Percentiles rank a stretch among this genome's conserved stretches.
These are phyloP conservation scores for Brachycybe producta DNA, from an alignment of 2,888 invertebrate species.

Conservation along the genomic window DNA sequence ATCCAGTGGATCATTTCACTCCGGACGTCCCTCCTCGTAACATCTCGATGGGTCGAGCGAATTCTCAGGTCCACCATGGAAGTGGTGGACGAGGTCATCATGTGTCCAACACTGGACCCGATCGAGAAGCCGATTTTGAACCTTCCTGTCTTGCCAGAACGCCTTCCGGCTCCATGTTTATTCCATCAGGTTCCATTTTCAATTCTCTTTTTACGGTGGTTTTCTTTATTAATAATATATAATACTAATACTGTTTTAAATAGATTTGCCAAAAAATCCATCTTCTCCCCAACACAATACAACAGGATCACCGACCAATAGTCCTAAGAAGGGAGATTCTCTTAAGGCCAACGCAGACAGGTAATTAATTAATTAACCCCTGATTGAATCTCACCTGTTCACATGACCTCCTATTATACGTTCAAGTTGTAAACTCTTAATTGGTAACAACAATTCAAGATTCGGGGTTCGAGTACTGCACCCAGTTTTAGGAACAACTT, in stretches of 20 bases:
- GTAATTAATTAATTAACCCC: constrained; percentile 7
- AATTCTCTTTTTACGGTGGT: not conserved
- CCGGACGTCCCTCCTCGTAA: constrained; percentile 21
- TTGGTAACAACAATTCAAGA: too few relatives aligned
- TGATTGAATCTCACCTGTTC: not conserved
- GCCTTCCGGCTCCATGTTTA: constrained; percentile 84
- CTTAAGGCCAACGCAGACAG: constrained; percentile 19
- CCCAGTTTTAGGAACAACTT: too few relatives aligned
- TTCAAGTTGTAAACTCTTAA: too few relatives aligned
- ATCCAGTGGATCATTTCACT: constrained; percentile 17
- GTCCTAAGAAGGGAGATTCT: constrained; percentile 19
- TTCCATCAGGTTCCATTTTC: constrained; percentile 50
- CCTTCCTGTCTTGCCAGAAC: constrained; percentile 81
- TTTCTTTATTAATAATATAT: constrained; percentile 15
- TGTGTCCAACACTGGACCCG: constrained; percentile 1
- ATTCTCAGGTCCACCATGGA: constrained; percentile 10
- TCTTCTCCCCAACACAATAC: constrained; percentile 20
- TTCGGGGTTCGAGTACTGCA: too few relatives aligned
- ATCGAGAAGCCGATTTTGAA: constrained; percentile 23
- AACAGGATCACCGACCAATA: constrained; percentile 15
- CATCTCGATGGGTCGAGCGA: constrained; percentile 18
- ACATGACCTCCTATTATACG: too few relatives aligned
- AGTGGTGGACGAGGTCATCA: too few relatives aligned
- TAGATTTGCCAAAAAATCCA: constrained; percentile 20
- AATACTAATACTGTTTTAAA: not conserved